Evolutionary conservation across 2,113 vertebrate species (phyloP).

Genomic region (Pholis gunnellus): DNA sequence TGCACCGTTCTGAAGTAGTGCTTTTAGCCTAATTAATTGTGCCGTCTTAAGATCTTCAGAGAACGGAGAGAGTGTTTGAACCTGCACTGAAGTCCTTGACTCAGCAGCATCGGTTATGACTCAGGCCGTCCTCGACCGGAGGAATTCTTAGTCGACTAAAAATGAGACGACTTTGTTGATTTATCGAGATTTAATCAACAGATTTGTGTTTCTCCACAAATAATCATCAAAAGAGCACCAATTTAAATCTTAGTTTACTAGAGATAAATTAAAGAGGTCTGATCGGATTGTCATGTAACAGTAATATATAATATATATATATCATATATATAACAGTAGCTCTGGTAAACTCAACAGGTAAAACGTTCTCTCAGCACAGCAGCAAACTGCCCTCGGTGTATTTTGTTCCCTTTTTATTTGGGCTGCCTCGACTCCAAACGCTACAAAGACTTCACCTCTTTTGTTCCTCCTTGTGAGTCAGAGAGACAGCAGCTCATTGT

Average conservation of each 20-base stretch:
- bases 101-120: background rate
- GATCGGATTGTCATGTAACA: background rate
- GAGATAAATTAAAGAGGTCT: too few species aligned
- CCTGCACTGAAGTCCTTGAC: background rate
- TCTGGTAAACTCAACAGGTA: background rate
- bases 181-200: too few species aligned
- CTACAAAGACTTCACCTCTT: background rate
- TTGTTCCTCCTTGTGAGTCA: constrained; percentile 32
- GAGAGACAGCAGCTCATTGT: constrained; percentile 6
- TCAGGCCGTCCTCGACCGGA: background rate
- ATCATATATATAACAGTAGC: too few species aligned
- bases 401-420: constrained; percentile 16
- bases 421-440: background rate
- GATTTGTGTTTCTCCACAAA: too few species aligned
- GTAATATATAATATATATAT: background rate
- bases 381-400: background rate
- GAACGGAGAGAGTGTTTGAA: background rate
- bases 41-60: background rate
- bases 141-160: background rate
- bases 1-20: background rate
- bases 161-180: background rate
- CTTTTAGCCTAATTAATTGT: constrained; percentile 33
- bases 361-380: background rate
- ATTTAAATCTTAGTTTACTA: too few species aligned
- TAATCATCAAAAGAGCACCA: too few species aligned